A percentile compares a stretch with the other conserved stretches of the same genome.
Conservation (phyloP, 2,888 invertebrate genomes). For the Flabesymbios commensalis region DNA sequence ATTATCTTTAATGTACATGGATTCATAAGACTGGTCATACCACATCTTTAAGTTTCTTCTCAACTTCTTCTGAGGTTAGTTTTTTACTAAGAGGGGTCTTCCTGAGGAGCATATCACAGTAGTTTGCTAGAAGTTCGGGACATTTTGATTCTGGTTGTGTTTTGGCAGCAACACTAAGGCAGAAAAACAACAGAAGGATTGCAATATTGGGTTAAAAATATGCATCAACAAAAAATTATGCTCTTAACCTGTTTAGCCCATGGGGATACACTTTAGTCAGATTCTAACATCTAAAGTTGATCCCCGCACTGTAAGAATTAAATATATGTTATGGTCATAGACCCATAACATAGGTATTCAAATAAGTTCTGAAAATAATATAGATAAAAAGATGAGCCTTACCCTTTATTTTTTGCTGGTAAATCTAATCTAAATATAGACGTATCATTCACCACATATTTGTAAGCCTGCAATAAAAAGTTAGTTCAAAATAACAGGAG, state of each 20-base stretch:
- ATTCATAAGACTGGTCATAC: no score
- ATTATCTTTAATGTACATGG: no score
- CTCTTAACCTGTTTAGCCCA: not conserved
- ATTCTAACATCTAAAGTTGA: no score
- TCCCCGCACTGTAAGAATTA: no score
- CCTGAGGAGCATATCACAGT: constrained; percentile 98
- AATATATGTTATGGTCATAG: no score
- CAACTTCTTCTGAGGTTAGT: constrained; percentile 95
- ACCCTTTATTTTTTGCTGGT: constrained; percentile 65
- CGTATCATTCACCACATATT: constrained; percentile 96
- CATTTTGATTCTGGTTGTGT: constrained; percentile 90
- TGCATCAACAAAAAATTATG: not conserved
- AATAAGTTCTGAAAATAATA: no score
- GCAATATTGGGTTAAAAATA: not conserved
- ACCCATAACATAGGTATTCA: no score
- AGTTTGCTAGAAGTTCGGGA: constrained; percentile 97
- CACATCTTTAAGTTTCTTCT: constrained; percentile 88
- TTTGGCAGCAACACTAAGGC: constrained; percentile 55
- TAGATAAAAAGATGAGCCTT: constrained; percentile 32
- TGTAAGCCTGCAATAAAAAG: constrained; percentile 72
- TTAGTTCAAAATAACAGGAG: no score
- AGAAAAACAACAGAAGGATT: not conserved
- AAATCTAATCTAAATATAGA: constrained; percentile 76
- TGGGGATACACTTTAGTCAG: not conserved
- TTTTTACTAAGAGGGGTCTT: constrained; percentile 95